Evolutionary conservation across 2,888 invertebrate species (phyloP).

Genomic region (Bembecia ichneumoniformis): DNA sequence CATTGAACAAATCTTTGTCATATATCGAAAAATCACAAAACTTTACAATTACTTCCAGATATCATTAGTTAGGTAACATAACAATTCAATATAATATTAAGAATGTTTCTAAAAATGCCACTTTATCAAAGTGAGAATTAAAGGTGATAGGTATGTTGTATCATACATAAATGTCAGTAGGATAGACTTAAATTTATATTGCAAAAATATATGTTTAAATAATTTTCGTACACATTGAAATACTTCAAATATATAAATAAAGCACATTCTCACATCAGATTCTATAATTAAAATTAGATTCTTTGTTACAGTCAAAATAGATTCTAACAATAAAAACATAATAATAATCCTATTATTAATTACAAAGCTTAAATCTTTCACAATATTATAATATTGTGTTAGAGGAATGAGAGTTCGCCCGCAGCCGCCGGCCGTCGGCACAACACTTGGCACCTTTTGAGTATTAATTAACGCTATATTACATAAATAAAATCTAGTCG

Average conservation of each 20-base stretch:
- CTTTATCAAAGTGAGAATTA: no score
- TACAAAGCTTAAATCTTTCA: slow-evolving; percentile 19
- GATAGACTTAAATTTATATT: not conserved
- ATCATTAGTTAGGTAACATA: no score
- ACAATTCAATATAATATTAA: no score
- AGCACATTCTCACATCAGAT: not conserved
- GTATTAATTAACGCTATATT: slow-evolving; percentile 47
- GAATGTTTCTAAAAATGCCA: no score
- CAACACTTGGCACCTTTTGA: slow-evolving; percentile 56
- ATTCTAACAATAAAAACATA: slow-evolving; percentile 20
- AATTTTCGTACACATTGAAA: slow-evolving; percentile 26
- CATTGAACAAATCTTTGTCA: no score
- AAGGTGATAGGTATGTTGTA: no score
- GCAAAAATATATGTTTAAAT: not conserved
- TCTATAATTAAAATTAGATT: slow-evolving; percentile 34
- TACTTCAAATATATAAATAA: slow-evolving; percentile 26
- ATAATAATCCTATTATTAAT: slow-evolving; percentile 14
- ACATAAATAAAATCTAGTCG: slow-evolving; percentile 23
- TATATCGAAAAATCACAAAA: no score
- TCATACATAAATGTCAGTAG: no score
- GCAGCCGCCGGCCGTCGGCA: slow-evolving; percentile 25
- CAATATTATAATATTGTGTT: slow-evolving; percentile 50
- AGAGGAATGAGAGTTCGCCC: slow-evolving; percentile 57
- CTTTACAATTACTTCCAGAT: no score
- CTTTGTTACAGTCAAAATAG: slow-evolving; percentile 11